Evolutionary conservation across 2,888 invertebrate genomes (phyloP), one percentile per base, ranked within the genome.

Genomic region (Drosophila mimetica): DNA sequence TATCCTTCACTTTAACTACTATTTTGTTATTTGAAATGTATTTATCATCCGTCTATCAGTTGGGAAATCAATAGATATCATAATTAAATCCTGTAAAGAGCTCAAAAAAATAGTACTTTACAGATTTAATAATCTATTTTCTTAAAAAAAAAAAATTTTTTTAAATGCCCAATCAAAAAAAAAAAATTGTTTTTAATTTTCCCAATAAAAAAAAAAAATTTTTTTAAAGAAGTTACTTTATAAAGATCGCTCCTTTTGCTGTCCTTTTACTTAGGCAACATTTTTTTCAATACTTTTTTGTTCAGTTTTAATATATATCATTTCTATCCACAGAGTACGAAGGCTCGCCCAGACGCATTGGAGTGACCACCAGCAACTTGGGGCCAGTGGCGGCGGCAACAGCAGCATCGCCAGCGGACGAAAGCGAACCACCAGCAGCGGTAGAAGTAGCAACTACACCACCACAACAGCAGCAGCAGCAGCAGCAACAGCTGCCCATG

Each of bases 341-440:
- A 20, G 84, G 84, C 25, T 84, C 84, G 3, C 84, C 84, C 11
- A 44, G 84, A 28, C 83, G 84, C 52, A 84, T 84, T 66, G 84
- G 84, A 20, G 71, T 60, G 4, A 36, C 77, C 44, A 75, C 74
- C 51, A 78, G 46, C 64, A 80, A 46, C 30, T 20, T 61, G 41
- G 61, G 42, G 8, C 44, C 55, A 20, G 57, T 54, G 32, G 46
- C 51, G 20, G 42, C 42, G 13, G 52, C 28, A 7, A 2, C 20
- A 53, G 53, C 42, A 4, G 48, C 57, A 5, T 18, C 57, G 2
- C 42, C 64, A 59, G 64, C 71, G 63, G 80, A 77, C 71, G 85
- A 82, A 79, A 73, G 20, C 46, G 80, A 82, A 66, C 65, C 79
- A 79, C 71, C 80, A 59, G 34, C 44, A 50, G n/a, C 69, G 22